These are phyloP conservation scores for Leucosticte australis DNA, from an alignment of 2,113 vertebrate species.

Conservation along the genomic window DNA sequence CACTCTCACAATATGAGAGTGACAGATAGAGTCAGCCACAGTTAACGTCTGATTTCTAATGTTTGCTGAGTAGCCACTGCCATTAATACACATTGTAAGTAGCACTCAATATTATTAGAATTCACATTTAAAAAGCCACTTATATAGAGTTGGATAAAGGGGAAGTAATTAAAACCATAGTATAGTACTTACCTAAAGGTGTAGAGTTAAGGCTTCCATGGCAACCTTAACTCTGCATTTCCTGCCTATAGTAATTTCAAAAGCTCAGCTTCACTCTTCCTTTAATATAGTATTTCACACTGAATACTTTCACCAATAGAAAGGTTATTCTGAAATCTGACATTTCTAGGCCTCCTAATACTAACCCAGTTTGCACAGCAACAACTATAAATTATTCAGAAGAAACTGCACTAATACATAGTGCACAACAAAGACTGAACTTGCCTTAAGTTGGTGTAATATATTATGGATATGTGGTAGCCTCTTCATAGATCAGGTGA, in stretches of 20 bases:
- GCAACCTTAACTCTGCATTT: slow-evolving; percentile 36
- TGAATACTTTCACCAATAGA: not conserved
- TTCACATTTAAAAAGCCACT: not conserved
- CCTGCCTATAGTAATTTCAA: slow-evolving; percentile 13
- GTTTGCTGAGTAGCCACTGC: not conserved
- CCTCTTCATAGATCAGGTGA: not conserved
- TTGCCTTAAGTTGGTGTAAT: not conserved
- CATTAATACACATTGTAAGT: not conserved
- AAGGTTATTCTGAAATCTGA: slow-evolving; percentile 30
- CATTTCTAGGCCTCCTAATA: slow-evolving; percentile 30
- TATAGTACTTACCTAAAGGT: not conserved
- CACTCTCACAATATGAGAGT: not conserved
- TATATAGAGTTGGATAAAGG: not conserved
- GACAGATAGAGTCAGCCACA: not conserved
- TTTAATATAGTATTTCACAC: slow-evolving; percentile 16
- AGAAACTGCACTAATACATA: not conserved
- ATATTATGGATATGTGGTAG: not conserved
- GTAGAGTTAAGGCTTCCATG: slow-evolving; percentile 35
- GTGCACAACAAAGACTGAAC: not conserved
- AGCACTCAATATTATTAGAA: not conserved
- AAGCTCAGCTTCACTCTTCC: not conserved
- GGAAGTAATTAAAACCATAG: slow-evolving; percentile 20
- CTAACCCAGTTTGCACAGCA: slow-evolving; percentile 16
- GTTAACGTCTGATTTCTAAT: not conserved
- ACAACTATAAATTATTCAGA: slow-evolving; percentile 37